A percentile compares a stretch with the other conserved stretches of the same genome.
Conservation (phyloP, 2,113 vertebrate genomes). For the Calyptomena viridis region DNA sequence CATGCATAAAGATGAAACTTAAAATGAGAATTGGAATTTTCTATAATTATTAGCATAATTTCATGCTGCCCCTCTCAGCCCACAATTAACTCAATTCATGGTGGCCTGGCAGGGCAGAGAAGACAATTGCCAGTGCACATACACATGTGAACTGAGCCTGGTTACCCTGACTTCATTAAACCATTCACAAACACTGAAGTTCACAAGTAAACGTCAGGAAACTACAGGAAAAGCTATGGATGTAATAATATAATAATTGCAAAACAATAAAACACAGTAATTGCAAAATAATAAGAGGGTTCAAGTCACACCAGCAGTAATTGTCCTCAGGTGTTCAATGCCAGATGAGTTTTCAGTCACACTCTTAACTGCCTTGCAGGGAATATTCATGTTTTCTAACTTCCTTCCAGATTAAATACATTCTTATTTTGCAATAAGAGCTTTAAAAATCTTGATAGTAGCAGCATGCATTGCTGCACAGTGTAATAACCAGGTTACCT, state of each 20-base stretch:
- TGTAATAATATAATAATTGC: background rate
- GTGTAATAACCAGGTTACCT: background rate
- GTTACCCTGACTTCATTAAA: background rate
- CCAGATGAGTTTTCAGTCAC: background rate
- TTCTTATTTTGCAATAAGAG: background rate
- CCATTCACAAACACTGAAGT: background rate
- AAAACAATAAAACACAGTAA: background rate
- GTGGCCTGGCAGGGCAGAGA: background rate
- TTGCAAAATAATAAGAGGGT: background rate
- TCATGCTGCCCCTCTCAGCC: background rate
- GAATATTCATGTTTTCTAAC: background rate
- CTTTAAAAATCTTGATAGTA: background rate
- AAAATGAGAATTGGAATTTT: background rate
- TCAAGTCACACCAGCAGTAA: background rate
- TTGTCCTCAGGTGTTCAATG: background rate
- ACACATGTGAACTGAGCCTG: background rate
- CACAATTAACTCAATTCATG: background rate
- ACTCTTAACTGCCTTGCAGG: background rate
- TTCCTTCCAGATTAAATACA: background rate
- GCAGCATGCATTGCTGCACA: background rate
- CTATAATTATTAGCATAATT: background rate
- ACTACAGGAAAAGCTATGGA: background rate
- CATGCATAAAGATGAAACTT: rapidly evolving
- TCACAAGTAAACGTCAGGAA: background rate
- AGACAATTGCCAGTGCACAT: background rate